A percentile compares a stretch with the other conserved stretches of the same genome.
Conservation (phyloP, 2,888 invertebrate species). For the Heteropelma amictum region DNA sequence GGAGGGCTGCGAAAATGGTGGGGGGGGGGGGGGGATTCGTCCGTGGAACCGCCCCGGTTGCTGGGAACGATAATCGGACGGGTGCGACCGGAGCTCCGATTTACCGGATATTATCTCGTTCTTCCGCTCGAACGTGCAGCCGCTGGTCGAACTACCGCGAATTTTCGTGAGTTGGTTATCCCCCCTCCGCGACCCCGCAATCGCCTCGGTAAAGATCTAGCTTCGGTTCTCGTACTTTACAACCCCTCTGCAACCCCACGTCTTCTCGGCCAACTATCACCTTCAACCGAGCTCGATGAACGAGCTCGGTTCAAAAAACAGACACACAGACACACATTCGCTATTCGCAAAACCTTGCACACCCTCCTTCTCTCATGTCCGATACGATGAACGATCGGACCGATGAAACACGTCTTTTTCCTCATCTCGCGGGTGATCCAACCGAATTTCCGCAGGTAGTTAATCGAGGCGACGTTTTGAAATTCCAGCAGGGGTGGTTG, state of each 20-base stretch:
- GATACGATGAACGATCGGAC: slow-evolving; percentile 1
- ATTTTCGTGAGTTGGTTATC: slow-evolving; percentile 37
- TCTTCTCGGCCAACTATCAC: slow-evolving; percentile 11
- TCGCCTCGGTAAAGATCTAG: slow-evolving; percentile 8
- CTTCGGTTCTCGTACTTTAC: slow-evolving; percentile 42
- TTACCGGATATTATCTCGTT: slow-evolving; percentile 69
- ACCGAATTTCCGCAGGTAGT: slow-evolving; percentile 15
- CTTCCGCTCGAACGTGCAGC: slow-evolving; percentile 66
- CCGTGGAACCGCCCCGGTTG: slow-evolving; percentile 23
- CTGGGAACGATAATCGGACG: slow-evolving; percentile 54
- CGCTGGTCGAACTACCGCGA: slow-evolving; percentile 40
- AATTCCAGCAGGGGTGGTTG: slow-evolving; percentile 64
- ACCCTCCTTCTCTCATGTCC: not conserved
- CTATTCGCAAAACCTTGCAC: slow-evolving; percentile 22
- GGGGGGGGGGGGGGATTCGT: slow-evolving; percentile 28
- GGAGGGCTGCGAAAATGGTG: not conserved
- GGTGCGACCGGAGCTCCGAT: slow-evolving; percentile 64
- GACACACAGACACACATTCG: too few species aligned
- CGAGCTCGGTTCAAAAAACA: too few species aligned
- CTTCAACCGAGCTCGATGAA: slow-evolving; percentile 8
- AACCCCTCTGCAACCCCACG: slow-evolving; percentile 12
- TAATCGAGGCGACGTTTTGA: slow-evolving; percentile 24
- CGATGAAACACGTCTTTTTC: slow-evolving; percentile 18
- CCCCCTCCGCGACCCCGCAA: not conserved
- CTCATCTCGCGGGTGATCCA: not conserved